Conservation (phyloP, 2,888 invertebrate species). For the Drosophila dives region DNA sequence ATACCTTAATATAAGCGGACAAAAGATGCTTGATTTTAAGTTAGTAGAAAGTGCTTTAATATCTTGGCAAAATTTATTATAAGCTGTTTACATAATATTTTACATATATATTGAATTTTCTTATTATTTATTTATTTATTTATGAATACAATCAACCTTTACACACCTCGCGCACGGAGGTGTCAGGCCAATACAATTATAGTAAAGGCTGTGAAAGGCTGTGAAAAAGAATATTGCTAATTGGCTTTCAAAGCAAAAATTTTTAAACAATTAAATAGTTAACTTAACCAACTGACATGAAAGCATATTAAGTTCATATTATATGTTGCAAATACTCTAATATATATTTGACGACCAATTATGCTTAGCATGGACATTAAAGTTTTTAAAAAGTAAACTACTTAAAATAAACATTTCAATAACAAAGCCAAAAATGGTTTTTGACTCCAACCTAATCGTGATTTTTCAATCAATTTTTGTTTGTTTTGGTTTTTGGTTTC, state of each 20-base stretch:
- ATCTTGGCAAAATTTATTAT: background rate
- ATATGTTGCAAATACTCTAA: background rate
- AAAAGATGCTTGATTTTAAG: background rate
- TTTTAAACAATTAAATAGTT: background rate
- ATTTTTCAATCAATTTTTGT: conserved; percentile 30
- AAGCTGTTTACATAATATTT: background rate
- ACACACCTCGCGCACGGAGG: too few species aligned
- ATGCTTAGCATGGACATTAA: background rate
- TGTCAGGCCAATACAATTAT: background rate
- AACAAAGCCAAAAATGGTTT: conserved; percentile 19
- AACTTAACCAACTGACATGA: background rate
- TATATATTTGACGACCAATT: background rate
- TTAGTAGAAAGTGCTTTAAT: background rate
- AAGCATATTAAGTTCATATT: background rate
- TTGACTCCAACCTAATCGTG: conserved; percentile 21
- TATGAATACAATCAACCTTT: too few species aligned
- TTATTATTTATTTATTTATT: too few species aligned
- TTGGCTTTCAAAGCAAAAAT: background rate
- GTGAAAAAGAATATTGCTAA: background rate
- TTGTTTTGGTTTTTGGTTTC: conserved; percentile 13
- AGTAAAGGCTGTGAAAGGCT: background rate
- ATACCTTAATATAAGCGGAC: background rate
- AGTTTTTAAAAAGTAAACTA: too few species aligned
- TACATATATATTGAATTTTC: too few species aligned
- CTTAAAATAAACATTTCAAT: background rate